Percentiles rank a stretch among this genome's conserved stretches.
These are phyloP conservation scores for Chrysolina americana DNA, from an alignment of 2,888 invertebrate genomes.

Conservation along the genomic window DNA sequence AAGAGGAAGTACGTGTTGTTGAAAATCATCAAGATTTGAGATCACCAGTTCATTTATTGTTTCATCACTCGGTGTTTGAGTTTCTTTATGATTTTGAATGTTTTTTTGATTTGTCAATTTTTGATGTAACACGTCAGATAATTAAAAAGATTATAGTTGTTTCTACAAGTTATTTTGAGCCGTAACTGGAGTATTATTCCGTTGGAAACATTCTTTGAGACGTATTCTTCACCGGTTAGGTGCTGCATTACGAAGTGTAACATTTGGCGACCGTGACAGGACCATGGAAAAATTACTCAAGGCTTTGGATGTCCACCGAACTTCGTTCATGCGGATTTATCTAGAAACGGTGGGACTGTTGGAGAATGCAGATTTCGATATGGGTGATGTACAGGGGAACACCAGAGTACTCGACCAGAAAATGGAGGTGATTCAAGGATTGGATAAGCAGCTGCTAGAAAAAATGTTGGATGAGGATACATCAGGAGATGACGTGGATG, in stretches of 20 bases:
- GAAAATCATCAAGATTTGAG: too few species aligned
- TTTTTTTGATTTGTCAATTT: too few species aligned
- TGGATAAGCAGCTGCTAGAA: neutral
- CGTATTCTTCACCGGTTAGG: too few species aligned
- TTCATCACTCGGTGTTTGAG: too few species aligned
- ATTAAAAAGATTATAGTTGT: too few species aligned
- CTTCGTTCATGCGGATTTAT: conserved; percentile 16
- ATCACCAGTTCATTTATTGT: too few species aligned
- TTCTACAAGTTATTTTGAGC: too few species aligned
- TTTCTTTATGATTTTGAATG: too few species aligned
- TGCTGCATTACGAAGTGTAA: neutral
- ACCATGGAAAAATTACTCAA: neutral
- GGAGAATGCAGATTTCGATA: neutral
- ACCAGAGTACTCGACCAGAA: neutral
- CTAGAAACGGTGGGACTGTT: neutral
- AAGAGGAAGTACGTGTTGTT: too few species aligned
- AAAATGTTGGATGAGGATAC: neutral
- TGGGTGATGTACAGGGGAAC: neutral
- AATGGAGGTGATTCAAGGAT: neutral
- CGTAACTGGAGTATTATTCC: too few species aligned
- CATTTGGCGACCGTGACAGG: conserved; percentile 18
- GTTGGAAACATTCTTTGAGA: too few species aligned
- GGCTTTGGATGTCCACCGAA: neutral
- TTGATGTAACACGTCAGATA: too few species aligned
- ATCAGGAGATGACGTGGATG: neutral